Percentiles rank a stretch among this genome's conserved stretches.
These are phyloP conservation scores for Limosa lapponica DNA, from an alignment of 2,797 vertebrate genomes.

Conservation along the genomic window DNA sequence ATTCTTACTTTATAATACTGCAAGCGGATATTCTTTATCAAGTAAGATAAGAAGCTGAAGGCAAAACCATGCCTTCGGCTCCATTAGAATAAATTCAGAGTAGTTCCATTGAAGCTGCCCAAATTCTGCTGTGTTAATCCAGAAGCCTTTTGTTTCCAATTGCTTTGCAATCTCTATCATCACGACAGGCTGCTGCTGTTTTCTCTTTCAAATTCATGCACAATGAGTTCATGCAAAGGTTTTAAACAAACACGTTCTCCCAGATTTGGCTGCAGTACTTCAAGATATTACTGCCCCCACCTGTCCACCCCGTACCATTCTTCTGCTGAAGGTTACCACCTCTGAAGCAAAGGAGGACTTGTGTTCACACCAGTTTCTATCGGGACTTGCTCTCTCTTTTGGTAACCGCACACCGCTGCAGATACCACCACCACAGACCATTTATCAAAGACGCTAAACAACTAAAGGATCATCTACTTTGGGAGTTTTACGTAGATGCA, in stretches of 20 bases:
- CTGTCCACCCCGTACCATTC: slow-evolving; percentile 46
- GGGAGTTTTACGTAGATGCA: neutral
- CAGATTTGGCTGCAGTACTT: slow-evolving; percentile 18
- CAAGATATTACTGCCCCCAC: slow-evolving; percentile 65
- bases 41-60: neutral
- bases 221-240: neutral
- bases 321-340: neutral
- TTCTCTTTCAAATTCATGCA: neutral
- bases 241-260: slow-evolving; percentile 12
- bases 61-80: neutral
- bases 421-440: neutral
- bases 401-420: rapidly evolving
- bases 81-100: neutral
- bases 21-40: neutral
- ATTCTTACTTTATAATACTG: neutral
- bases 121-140: neutral
- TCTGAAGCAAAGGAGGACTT: neutral
- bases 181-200: neutral
- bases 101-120: neutral
- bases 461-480: neutral
- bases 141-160: slow-evolving; percentile 10
- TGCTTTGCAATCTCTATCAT: neutral
- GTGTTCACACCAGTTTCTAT: neutral
- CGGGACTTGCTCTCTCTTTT: neutral
- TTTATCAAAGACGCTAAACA: neutral